phyloP scores from a whole-genome alignment of 1,140 invertebrate species.

The Brachionus angularis region DNA sequence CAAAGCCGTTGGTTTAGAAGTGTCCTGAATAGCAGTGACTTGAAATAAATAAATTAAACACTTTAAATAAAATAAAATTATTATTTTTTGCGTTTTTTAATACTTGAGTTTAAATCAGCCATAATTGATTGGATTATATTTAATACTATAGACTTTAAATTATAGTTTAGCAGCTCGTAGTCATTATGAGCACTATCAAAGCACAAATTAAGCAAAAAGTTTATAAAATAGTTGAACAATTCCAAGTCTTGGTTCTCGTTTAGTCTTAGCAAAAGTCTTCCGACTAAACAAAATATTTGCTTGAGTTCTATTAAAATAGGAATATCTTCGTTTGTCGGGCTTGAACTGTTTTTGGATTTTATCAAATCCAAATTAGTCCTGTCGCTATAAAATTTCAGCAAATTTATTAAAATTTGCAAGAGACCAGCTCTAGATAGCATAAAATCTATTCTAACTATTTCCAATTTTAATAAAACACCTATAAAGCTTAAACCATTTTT shows the following conservation, averaged over 20 bases:
- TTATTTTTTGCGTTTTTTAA: neutral
- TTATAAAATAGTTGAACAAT: constrained; percentile 3
- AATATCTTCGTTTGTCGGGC: neutral
- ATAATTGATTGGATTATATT: constrained; percentile 15
- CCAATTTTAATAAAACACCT: neutral
- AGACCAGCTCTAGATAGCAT: constrained; percentile 21
- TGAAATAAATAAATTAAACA: neutral
- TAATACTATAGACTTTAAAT: constrained; percentile 34
- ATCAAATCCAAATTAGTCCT: neutral
- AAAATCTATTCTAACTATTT: constrained; percentile 11
- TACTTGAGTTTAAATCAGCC: constrained; percentile 36
- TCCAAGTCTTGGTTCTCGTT: constrained; percentile 29
- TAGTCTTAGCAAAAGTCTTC: constrained; percentile 9
- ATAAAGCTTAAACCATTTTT: constrained; percentile 21
- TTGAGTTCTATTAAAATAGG: constrained; percentile 6
- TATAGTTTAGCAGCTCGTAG: constrained; percentile 2
- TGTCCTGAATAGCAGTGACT: neutral
- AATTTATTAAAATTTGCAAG: constrained; percentile 25
- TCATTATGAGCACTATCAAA: constrained; percentile 36
- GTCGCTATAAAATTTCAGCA: constrained; percentile 27
- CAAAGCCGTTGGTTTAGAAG: neutral
- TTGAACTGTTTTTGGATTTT: neutral
- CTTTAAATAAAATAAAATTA: neutral
- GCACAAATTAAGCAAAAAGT: constrained; percentile 10
- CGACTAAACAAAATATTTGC: constrained; percentile 2